Conservation (phyloP, 2,113 vertebrate species). For the Eptatretus burgeri region DNA sequence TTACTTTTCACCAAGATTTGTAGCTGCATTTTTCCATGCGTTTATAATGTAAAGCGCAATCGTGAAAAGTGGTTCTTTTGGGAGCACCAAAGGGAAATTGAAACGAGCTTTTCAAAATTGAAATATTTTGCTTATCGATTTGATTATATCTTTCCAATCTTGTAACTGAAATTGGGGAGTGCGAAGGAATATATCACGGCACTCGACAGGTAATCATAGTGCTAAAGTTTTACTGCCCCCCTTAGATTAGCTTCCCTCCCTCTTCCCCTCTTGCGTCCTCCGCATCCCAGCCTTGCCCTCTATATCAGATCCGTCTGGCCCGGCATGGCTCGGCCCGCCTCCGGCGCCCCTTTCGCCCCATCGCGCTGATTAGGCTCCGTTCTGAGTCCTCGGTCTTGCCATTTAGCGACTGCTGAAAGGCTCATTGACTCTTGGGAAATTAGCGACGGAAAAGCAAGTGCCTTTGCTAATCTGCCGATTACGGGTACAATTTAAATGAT, state of each 20-base stretch:
- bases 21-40: no score
- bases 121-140: no score
- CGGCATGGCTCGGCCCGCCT: not conserved
- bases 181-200: not conserved
- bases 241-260: constrained; percentile 5
- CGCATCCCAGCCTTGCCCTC: not conserved
- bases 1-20: no score
- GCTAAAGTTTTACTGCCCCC: constrained; percentile 1
- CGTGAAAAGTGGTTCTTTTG: no score
- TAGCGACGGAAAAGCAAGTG: not conserved
- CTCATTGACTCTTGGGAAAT: constrained; percentile 6
- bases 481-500: constrained; percentile 1
- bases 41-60: no score
- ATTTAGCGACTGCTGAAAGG: not conserved
- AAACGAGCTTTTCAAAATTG: no score
- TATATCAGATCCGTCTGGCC: not conserved
- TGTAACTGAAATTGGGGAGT: no score
- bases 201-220: constrained; percentile 5
- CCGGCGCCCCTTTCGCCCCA: not conserved
- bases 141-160: no score
- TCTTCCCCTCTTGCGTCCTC: no score
- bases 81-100: no score
- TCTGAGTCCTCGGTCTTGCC: not conserved
- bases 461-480: constrained; percentile 2
- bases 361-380: constrained; percentile 1